Conservation (phyloP, 2,888 invertebrate species). For the Orthosia gothica region DNA sequence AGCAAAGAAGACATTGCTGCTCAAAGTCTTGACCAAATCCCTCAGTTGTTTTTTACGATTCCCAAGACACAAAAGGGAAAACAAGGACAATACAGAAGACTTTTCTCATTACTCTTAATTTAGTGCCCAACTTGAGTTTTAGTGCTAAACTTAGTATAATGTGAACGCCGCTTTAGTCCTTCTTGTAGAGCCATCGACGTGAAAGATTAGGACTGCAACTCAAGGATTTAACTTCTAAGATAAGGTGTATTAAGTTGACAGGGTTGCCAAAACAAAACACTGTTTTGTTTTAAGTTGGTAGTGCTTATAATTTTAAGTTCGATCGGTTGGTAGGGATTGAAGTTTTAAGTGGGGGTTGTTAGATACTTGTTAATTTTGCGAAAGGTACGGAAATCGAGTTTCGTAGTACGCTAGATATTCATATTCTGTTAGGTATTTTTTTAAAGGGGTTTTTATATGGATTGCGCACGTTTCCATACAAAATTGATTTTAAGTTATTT, state of each 20-base stretch:
- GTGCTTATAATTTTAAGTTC: constrained; percentile 43
- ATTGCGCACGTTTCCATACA: not conserved
- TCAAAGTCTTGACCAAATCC: not conserved
- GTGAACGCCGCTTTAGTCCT: constrained; percentile 39
- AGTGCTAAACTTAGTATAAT: constrained; percentile 14
- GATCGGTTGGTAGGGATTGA: constrained; percentile 34
- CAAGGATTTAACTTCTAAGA: constrained; percentile 68
- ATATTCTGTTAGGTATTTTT: not conserved
- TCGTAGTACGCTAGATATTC: not conserved
- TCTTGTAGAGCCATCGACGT: constrained; percentile 67
- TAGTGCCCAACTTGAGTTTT: constrained; percentile 29
- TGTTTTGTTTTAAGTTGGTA: constrained; percentile 42
- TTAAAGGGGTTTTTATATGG: not conserved
- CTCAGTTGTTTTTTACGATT: not conserved
- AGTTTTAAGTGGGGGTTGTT: constrained; percentile 30
- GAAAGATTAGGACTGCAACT: constrained; percentile 72
- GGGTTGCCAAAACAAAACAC: constrained; percentile 58
- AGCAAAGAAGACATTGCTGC: not conserved
- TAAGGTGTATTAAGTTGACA: constrained; percentile 66
- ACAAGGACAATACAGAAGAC: not conserved
- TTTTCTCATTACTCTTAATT: constrained; percentile 32
- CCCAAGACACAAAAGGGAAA: not conserved
- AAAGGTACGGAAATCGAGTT: not conserved
- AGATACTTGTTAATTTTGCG: constrained; percentile 16
- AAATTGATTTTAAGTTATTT: not conserved